Evolutionary conservation across 2,113 vertebrate genomes (phyloP), one percentile per base, ranked within the genome.

Genomic region (Sphyrna mokarran): DNA sequence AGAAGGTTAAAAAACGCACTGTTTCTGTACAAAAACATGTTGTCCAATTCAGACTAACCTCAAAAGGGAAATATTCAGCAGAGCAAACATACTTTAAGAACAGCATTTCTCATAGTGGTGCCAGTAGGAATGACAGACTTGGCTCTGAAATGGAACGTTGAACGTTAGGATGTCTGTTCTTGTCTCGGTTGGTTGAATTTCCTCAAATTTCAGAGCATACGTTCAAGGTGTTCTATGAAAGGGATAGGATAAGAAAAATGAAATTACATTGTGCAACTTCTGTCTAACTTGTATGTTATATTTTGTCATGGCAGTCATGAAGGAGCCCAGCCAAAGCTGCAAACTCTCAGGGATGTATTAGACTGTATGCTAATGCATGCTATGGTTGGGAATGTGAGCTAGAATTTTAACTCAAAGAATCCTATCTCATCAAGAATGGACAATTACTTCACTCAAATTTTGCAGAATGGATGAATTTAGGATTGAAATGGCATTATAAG

Each of bases 51-150:
- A 87, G 40, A n/a, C 29, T 63, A 91, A 63, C 87, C 58, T 91
- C 87, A 91, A 91, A 91, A 91, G 58, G 87, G 87, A 91, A 91
- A 58, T 54, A 89, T 26, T 89, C 86, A 89, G 86, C 40, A 89
- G 26, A n/a, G 87, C 58, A 91, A 63, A 91, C 87, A 91, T 91
- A 91, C 87, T n/a, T 91, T 63, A 91, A 26, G 58, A 91, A 61
- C 87, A 91, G 29, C 87, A 91, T 63, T 91, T 91, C 58, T 61
- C 29, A 91, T 33, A 63, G 54, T 63, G 87, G 87, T 91, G 87
- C 87, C 87, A 91, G 87, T 91, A 63, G 87, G n/a, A 91, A 91
- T 91, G 87, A n/a, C 29, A 91, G 87, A 63, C 18, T 63, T 93
- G 89, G 89, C 89, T 61, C 33, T 93, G 61, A 93, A 93, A 37